Conservation (phyloP, 2,888 invertebrate genomes). For the Lycocerus yunnanus region DNA sequence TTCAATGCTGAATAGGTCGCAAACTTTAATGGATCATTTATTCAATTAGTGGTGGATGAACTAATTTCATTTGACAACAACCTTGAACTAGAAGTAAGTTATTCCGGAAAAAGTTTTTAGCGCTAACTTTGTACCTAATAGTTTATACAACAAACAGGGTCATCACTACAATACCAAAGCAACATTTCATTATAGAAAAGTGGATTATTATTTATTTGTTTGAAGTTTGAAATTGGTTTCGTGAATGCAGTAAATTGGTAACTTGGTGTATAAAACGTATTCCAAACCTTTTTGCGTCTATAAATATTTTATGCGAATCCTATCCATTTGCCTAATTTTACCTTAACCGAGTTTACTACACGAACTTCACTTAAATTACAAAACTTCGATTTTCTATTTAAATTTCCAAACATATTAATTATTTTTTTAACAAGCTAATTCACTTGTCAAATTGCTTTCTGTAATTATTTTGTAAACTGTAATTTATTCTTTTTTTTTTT, state of each 20-base stretch:
- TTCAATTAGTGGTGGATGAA: conserved; percentile 13
- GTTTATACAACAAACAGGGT: not conserved
- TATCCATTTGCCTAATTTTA: conserved; percentile 25
- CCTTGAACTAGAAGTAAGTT: not conserved
- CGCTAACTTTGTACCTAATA: not conserved
- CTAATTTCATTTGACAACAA: not conserved
- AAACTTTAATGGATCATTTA: conserved; percentile 27
- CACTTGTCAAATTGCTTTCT: not conserved
- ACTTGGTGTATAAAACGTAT: conserved; percentile 17
- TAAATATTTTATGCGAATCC: conserved; percentile 24
- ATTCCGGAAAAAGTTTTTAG: not conserved
- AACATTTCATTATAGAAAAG: conserved; percentile 2
- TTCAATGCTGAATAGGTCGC: conserved; percentile 25
- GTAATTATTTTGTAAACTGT: not conserved
- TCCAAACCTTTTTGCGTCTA: conserved; percentile 19
- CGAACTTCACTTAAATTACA: conserved; percentile 16
- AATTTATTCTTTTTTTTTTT: not conserved
- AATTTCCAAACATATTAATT: conserved; percentile 3
- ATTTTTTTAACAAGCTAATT: conserved; percentile 1
- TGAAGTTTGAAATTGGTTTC: conserved; percentile 23
- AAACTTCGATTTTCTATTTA: conserved; percentile 15
- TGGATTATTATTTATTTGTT: conserved; percentile 23
- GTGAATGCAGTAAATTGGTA: conserved; percentile 21
- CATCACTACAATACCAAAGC: not conserved
- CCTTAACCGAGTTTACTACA: conserved; percentile 19